Percentiles rank a stretch among this genome's conserved stretches.
phyloP scores from a whole-genome alignment of 2,888 invertebrate species.

The Agonum fuliginosum region DNA sequence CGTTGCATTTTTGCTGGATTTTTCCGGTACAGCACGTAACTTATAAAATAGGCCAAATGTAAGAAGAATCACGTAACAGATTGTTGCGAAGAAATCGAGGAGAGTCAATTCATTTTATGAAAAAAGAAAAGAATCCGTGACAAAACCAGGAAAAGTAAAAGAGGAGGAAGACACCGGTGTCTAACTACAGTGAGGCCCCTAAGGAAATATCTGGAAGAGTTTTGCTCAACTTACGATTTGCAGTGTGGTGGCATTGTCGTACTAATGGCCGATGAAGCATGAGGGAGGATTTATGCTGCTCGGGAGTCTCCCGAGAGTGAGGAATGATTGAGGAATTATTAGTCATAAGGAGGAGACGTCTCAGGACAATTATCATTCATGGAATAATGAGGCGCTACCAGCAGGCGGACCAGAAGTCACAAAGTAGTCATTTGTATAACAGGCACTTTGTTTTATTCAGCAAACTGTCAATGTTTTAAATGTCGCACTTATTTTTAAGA shows the following conservation, averaged over 20 bases:
- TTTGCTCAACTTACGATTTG: slow-evolving; percentile 24
- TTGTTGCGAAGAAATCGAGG: slow-evolving; percentile 18
- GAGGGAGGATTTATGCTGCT: slow-evolving; percentile 21
- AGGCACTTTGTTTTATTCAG: too few species aligned
- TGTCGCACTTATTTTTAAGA: too few species aligned
- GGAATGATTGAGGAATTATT: slow-evolving; percentile 8
- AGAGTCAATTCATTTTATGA: slow-evolving; percentile 13
- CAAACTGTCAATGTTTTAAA: too few species aligned
- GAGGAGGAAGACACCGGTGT: not conserved
- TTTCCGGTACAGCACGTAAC: not conserved
- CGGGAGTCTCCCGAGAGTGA: slow-evolving; percentile 16
- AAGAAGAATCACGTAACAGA: slow-evolving; percentile 42
- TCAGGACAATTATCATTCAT: not conserved
- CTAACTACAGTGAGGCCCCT: slow-evolving; percentile 5
- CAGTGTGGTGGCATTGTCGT: slow-evolving; percentile 8
- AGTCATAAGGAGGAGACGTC: not conserved
- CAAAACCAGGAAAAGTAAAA: not conserved
- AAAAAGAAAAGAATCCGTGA: slow-evolving; percentile 8
- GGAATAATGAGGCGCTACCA: too few species aligned
- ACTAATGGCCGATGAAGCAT: slow-evolving; percentile 23
- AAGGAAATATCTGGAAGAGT: slow-evolving; percentile 43
- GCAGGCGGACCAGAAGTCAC: too few species aligned
- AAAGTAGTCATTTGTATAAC: too few species aligned
- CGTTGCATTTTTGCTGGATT: not conserved
- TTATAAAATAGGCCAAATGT: slow-evolving; percentile 45